These are phyloP conservation scores for Oryzias woworae DNA, from an alignment of 2,113 vertebrate species.

Conservation along the genomic window DNA sequence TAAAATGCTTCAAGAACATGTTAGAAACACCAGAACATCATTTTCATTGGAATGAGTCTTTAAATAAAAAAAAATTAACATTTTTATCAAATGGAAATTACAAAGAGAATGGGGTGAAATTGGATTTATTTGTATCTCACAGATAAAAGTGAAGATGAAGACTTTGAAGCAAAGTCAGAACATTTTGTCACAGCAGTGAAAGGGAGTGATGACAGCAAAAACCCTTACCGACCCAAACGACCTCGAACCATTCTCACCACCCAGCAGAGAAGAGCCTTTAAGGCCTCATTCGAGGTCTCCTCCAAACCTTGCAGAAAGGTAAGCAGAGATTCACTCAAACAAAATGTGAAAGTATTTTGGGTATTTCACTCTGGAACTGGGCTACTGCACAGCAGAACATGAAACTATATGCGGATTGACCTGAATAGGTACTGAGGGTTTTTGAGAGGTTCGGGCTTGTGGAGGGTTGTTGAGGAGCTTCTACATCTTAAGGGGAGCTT, in stretches of 20 bases:
- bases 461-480: too few species aligned
- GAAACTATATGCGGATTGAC: too few species aligned
- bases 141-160: slow-evolving; percentile 93
- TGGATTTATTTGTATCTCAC: slow-evolving; percentile 13
- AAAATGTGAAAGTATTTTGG: not conserved
- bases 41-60: too few species aligned
- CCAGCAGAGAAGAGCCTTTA: slow-evolving; percentile 90
- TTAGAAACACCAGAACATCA: too few species aligned
- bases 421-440: too few species aligned
- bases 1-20: too few species aligned
- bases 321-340: not conserved
- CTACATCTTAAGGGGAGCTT: too few species aligned
- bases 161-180: slow-evolving; percentile 83
- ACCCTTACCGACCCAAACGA: slow-evolving; percentile 85
- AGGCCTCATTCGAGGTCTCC: slow-evolving; percentile 94
- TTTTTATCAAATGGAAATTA: not conserved
- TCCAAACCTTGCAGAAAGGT: slow-evolving; percentile 96
- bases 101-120: not conserved
- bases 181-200: slow-evolving; percentile 78
- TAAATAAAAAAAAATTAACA: too few species aligned
- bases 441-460: too few species aligned
- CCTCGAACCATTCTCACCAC: slow-evolving; percentile 93
- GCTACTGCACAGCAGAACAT: too few species aligned
- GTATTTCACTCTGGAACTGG: not conserved
- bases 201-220: slow-evolving; percentile 83